Conservation (phyloP, 2,888 invertebrate genomes). For the Drosophila lacicola region DNA sequence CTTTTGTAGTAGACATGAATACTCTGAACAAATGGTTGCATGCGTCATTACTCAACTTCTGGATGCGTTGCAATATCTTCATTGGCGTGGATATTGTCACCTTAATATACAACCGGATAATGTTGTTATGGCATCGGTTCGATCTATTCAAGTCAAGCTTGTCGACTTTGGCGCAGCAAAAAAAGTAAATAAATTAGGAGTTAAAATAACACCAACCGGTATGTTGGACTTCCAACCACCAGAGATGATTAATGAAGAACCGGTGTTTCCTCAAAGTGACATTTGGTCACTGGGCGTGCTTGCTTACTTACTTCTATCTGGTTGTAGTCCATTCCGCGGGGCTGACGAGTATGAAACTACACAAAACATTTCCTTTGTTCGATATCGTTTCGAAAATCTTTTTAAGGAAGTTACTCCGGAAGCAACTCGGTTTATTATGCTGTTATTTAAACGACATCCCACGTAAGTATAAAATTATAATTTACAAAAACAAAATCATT, state of each 20-base stretch:
- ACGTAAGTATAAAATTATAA: slow-evolving; percentile 87
- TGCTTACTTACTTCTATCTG: slow-evolving; percentile 96
- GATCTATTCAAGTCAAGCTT: slow-evolving; percentile 94
- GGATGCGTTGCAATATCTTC: slow-evolving; percentile 96
- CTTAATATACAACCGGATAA: slow-evolving; percentile 97
- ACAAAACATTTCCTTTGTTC: slow-evolving; percentile 95
- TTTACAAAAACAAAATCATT: background rate
- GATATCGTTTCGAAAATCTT: slow-evolving; percentile 96
- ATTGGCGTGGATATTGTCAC: slow-evolving; percentile 96
- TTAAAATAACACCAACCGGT: slow-evolving; percentile 88
- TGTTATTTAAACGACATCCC: slow-evolving; percentile 96
- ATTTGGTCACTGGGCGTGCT: slow-evolving; percentile 98
- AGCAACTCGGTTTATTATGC: slow-evolving; percentile 96
- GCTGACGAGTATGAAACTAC: slow-evolving; percentile 92
- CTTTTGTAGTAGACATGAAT: slow-evolving; percentile 94
- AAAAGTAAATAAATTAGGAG: slow-evolving; percentile 92
- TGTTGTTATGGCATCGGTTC: slow-evolving; percentile 94
- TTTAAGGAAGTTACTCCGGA: slow-evolving; percentile 98
- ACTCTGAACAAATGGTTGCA: slow-evolving; percentile 96
- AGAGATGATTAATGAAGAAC: slow-evolving; percentile 94
- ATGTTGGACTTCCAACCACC: slow-evolving; percentile 93
- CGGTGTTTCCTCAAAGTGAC: slow-evolving; percentile 95
- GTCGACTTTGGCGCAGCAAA: slow-evolving; percentile 96
- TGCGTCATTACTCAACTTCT: slow-evolving; percentile 93
- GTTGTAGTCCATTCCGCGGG: slow-evolving; percentile 96